Evolutionary conservation across 1,140 invertebrate species (phyloP).

Genomic region (Branchinecta lindahli): DNA sequence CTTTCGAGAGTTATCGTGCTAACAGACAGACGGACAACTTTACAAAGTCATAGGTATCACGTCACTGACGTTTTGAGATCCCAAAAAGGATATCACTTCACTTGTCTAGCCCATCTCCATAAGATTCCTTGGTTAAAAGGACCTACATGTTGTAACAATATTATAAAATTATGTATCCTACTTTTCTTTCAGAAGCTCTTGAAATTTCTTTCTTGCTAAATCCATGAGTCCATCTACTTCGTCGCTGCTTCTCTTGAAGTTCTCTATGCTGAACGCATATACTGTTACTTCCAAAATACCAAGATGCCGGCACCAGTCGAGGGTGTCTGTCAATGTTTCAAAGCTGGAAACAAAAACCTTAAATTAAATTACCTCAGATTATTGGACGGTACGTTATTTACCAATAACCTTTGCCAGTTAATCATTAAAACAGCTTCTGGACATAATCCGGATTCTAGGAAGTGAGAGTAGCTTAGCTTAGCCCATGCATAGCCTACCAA

Average conservation of each 20-base stretch:
- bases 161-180: slow-evolving; percentile 32
- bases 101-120: no score
- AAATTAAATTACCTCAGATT: slow-evolving; percentile 4
- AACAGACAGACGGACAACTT: no score
- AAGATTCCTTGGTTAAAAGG: neutral
- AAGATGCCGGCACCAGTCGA: slow-evolving; percentile 64
- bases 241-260: slow-evolving; percentile 82
- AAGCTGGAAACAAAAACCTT: slow-evolving; percentile 41
- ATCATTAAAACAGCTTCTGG: no score
- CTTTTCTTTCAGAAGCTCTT: slow-evolving; percentile 66
- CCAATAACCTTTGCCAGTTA: neutral
- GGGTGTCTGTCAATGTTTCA: slow-evolving; percentile 81
- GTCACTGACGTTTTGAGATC: no score
- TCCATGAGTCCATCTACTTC: slow-evolving; percentile 84
- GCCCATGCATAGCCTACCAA: no score
- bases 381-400: neutral
- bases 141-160: neutral
- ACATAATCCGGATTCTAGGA: no score
- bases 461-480: no score
- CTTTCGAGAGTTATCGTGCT: no score
- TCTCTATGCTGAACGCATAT: slow-evolving; percentile 99
- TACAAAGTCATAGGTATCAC: no score
- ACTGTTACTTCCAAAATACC: slow-evolving; percentile 80
- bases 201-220: slow-evolving; percentile 75
- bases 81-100: no score